Evolutionary conservation across 1,140 invertebrate species (phyloP).

Genomic region (Nephotettix cincticeps): DNA sequence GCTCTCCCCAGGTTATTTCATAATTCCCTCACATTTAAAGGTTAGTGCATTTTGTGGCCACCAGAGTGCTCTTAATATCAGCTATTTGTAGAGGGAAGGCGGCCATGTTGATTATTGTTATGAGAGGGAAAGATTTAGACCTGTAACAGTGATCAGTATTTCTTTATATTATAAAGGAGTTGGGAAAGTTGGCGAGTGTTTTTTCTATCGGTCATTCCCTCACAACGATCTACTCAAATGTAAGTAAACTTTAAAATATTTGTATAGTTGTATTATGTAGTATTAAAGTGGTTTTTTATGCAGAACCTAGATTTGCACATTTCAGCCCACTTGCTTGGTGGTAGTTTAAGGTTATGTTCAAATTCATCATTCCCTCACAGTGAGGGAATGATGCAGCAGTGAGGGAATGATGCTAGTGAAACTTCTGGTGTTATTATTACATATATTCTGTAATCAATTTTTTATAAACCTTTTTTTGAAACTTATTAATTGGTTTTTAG

Average conservation of each 20-base stretch:
- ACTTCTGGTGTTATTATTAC: too few species aligned
- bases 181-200: background rate
- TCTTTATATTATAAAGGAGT: background rate
- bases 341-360: background rate
- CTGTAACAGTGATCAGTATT: background rate
- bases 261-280: background rate
- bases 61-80: background rate
- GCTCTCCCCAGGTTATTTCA: background rate
- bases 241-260: background rate
- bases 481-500: too few species aligned
- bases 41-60: background rate
- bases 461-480: too few species aligned
- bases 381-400: too few species aligned
- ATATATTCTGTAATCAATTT: too few species aligned
- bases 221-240: background rate
- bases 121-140: background rate
- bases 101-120: background rate
- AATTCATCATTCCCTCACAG: slow-evolving; percentile 11
- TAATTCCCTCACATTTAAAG: background rate
- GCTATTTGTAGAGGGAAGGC: background rate
- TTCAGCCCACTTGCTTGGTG: background rate
- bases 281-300: background rate
- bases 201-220: background rate
- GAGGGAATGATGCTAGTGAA: too few species aligned
- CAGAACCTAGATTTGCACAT: background rate